Evolutionary conservation across 2,888 invertebrate species (phyloP).

Genomic region (Hydroisotoma schaefferi): DNA sequence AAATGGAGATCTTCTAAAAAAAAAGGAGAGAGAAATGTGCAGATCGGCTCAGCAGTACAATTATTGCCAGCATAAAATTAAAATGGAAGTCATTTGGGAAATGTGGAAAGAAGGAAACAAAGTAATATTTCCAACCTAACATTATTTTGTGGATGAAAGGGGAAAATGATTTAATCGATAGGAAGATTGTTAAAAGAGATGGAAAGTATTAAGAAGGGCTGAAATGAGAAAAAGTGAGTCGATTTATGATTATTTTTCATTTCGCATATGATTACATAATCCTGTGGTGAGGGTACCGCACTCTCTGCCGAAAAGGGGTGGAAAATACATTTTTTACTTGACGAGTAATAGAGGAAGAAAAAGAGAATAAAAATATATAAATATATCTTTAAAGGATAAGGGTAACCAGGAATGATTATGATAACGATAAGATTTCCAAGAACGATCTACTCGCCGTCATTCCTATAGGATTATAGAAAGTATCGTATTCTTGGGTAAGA

Average conservation of each 20-base stretch:
- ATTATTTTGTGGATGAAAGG: conserved; percentile 26
- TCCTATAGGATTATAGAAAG: too few relatives aligned
- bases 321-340: conserved; percentile 1
- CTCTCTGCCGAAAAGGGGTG: conserved; percentile 22
- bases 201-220: conserved; percentile 14
- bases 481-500: background rate
- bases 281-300: conserved; percentile 28
- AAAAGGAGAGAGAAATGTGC: too few relatives aligned
- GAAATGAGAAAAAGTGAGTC: conserved; percentile 20
- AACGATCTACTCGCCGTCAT: too few relatives aligned
- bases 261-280: conserved; percentile 43
- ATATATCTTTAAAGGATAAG: too few relatives aligned
- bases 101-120: too few relatives aligned
- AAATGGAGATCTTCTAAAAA: too few relatives aligned
- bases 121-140: too few relatives aligned
- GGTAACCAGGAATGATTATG: too few relatives aligned
- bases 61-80: too few relatives aligned
- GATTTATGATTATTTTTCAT: conserved; percentile 46
- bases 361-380: background rate
- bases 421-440: too few relatives aligned
- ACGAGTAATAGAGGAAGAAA: background rate
- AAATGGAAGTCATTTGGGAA: too few relatives aligned
- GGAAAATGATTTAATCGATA: conserved; percentile 41
- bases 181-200: conserved; percentile 22
- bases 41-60: too few relatives aligned